Percentiles rank a stretch among this genome's conserved stretches.
phyloP scores from a whole-genome alignment of 2,113 vertebrate species.

The Vireo altiloquus region DNA sequence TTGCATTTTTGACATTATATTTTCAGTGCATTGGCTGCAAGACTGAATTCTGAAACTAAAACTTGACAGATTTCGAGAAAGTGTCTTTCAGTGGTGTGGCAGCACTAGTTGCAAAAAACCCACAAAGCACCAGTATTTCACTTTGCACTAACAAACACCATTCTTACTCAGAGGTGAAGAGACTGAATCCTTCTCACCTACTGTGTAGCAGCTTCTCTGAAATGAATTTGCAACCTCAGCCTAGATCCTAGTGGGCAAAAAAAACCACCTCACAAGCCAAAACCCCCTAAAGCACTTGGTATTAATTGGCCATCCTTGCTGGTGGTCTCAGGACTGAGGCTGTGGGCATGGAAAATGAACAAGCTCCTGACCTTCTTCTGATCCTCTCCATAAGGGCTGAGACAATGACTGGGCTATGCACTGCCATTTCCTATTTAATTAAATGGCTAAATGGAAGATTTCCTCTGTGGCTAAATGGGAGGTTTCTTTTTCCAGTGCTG shows the following conservation, averaged over 20 bases:
- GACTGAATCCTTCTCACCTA: background rate
- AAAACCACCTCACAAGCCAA: background rate
- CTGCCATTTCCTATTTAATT: slow-evolving; percentile 65
- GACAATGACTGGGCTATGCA: slow-evolving; percentile 55
- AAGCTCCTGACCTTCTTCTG: slow-evolving; percentile 59
- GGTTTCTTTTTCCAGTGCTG: slow-evolving; percentile 38
- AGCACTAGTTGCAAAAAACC: background rate
- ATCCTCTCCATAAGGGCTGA: slow-evolving; percentile 57
- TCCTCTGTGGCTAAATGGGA: slow-evolving; percentile 61
- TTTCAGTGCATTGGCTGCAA: background rate
- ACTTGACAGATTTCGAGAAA: background rate
- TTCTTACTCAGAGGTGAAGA: background rate
- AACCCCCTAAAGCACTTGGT: background rate
- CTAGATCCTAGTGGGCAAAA: background rate
- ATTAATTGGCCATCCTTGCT: slow-evolving; percentile 55
- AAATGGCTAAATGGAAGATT: slow-evolving; percentile 61
- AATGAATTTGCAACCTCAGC: background rate
- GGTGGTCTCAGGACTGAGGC: slow-evolving; percentile 48
- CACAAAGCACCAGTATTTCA: background rate
- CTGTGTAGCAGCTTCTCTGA: background rate
- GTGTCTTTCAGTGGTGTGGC: background rate
- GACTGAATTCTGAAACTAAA: background rate
- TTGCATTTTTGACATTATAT: background rate
- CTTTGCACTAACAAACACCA: background rate
- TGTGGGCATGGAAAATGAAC: slow-evolving; percentile 38